Evolutionary conservation across 2,888 invertebrate genomes (phyloP).

Genomic region (Nomada flava): DNA sequence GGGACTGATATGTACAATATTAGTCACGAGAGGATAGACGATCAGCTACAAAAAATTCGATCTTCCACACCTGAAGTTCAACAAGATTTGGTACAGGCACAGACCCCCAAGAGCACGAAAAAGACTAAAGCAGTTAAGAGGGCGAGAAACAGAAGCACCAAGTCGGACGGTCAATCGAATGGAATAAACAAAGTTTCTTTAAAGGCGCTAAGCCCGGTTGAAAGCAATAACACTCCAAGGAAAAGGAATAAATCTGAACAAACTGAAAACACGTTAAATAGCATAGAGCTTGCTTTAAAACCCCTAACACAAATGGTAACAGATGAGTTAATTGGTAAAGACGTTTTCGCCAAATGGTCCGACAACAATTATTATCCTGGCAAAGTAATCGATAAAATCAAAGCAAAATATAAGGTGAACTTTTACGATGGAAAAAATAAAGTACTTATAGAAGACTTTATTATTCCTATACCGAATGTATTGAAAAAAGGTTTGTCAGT

Average conservation of each 20-base stretch:
- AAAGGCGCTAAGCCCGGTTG: constrained; percentile 14
- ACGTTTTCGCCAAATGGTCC: constrained; percentile 89
- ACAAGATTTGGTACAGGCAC: constrained; percentile 82
- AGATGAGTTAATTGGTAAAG: constrained; percentile 76
- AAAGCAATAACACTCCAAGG: constrained; percentile 26
- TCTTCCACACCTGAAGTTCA: constrained; percentile 78
- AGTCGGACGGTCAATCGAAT: constrained; percentile 39
- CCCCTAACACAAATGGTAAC: not conserved
- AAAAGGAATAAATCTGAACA: constrained; percentile 60
- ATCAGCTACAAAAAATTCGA: constrained; percentile 69
- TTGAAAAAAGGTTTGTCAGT: constrained; percentile 76
- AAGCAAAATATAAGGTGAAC: constrained; percentile 87
- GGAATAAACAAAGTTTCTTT: constrained; percentile 24
- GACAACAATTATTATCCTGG: constrained; percentile 89
- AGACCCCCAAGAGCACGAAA: constrained; percentile 86
- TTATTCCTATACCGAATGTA: constrained; percentile 83
- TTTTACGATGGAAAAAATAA: constrained; percentile 88
- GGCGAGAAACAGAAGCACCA: constrained; percentile 76
- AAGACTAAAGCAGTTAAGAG: constrained; percentile 85
- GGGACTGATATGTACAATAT: constrained; percentile 71
- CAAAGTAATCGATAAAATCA: constrained; percentile 86
- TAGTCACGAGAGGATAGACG: constrained; percentile 71
- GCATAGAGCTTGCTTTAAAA: constrained; percentile 1
- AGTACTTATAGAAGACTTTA: constrained; percentile 86
- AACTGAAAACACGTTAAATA: not conserved